Conservation (phyloP, 2,113 vertebrate genomes). For the Zapornia atra region DNA sequence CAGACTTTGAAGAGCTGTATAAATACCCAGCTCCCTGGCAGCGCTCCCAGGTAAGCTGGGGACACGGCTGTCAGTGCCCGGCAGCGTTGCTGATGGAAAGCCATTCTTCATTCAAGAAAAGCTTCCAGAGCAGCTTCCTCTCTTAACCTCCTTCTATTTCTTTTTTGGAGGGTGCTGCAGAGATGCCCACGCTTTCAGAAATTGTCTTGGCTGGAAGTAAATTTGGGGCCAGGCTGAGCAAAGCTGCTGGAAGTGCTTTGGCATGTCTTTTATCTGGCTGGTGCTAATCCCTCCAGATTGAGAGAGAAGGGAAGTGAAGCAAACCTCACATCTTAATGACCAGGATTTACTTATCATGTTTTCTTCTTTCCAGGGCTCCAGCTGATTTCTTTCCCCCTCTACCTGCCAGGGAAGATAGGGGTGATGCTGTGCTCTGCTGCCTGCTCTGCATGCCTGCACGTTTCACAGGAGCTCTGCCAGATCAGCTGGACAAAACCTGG, state of each 20-base stretch:
- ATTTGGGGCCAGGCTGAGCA: not conserved
- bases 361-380: not conserved
- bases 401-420: fast-evolving
- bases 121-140: not conserved
- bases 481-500: not conserved
- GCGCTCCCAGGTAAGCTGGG: not conserved
- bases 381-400: not conserved
- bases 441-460: not conserved
- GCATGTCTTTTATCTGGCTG: not conserved
- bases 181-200: not conserved
- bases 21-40: not conserved
- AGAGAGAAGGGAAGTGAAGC: not conserved
- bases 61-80: not conserved
- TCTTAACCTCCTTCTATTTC: not conserved
- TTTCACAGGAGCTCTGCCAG: not conserved
- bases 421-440: not conserved
- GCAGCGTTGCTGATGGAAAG: not conserved
- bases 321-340: not conserved
- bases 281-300: not conserved
- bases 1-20: not conserved
- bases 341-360: not conserved
- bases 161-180: not conserved
- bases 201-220: not conserved
- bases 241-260: not conserved
- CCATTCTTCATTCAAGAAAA: not conserved